Evolutionary conservation across 2,888 invertebrate species (phyloP), one percentile per base, ranked within the genome.

Genomic region (Augochlorella aurata): DNA sequence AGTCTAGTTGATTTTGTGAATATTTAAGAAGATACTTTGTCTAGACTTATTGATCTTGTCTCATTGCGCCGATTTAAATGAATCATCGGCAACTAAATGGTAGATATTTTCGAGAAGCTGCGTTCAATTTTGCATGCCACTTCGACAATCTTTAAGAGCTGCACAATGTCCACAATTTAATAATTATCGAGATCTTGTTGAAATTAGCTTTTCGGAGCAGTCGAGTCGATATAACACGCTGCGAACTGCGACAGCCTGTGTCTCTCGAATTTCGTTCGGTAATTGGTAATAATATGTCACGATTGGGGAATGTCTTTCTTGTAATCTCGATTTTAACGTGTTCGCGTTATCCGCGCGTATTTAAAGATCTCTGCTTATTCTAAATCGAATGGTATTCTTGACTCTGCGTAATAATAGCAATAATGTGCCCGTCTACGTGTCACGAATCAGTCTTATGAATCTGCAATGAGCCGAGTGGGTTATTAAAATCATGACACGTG

Each of bases 401-500:
- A 16, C 38, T 5, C 29, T 9, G 1, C 29, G 24, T 18, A 61
- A 61, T 29, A 29, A 61, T 61, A 61, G 61, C 29, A 61, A 61
- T 61, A 61, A 61, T 61, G 18, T 61, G 16, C 61, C 29, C 18
- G 61, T 61, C 18, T 61, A 18, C 61, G 16, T 61, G 29, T 9
- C 61, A 61, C 29, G 29, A 61, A 29, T 61, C 29, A 29, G 18
- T 61, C 10, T 44, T n/a, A 38, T 63, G 38, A 38, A 63, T 63
- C 44, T 44, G n/a, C 38, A 63, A 38, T 63, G 18, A 44, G 63
- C 44, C 5, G 29, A 10, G 44, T 63, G 38, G 61, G 24, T 61
- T 61, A 63, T 63, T 63, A 63, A 63, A 63, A 38, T 63, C 63
- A 29, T n/a, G 63, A 63, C 63, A 63, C 18, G 4, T 38, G 63